These are phyloP conservation scores for Matsumurasca onukii DNA, from an alignment of 1,140 invertebrate genomes.

Conservation along the genomic window DNA sequence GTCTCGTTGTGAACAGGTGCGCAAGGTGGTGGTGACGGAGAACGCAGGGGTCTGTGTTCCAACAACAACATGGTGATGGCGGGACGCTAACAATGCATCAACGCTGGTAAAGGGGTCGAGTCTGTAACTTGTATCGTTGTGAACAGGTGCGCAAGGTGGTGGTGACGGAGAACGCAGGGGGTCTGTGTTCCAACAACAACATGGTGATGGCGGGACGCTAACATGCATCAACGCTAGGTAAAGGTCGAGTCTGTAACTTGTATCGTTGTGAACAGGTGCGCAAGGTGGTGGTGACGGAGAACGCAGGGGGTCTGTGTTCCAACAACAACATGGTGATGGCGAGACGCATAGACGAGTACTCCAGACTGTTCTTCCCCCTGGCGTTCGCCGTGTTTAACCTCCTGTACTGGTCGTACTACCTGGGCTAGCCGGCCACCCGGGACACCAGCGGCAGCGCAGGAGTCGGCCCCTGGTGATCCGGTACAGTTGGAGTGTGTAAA, in stretches of 20 bases:
- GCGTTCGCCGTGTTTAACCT: slow-evolving; percentile 54
- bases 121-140: background rate
- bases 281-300: slow-evolving; percentile 28
- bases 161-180: slow-evolving; percentile 8
- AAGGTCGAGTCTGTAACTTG: too few relatives aligned
- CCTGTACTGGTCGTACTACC: slow-evolving; percentile 55
- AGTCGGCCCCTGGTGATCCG: too few relatives aligned
- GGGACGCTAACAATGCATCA: background rate
- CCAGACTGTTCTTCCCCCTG: slow-evolving; percentile 51
- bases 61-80: background rate
- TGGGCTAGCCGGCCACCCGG: too few relatives aligned
- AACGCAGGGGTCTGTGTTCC: background rate
- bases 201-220: slow-evolving; percentile 40
- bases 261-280: too few relatives aligned
- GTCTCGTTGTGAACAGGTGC: background rate
- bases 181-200: slow-evolving; percentile 30
- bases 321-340: slow-evolving; percentile 40
- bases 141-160: slow-evolving; percentile 33
- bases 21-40: background rate
- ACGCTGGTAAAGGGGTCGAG: too few relatives aligned
- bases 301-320: slow-evolving; percentile 5
- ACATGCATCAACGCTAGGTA: too few relatives aligned
- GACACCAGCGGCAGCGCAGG: too few relatives aligned
- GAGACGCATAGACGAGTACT: slow-evolving; percentile 52
- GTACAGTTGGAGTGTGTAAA: too few relatives aligned